A percentile compares a stretch with the other conserved stretches of the same genome.
phyloP scores from a whole-genome alignment of 2,113 vertebrate genomes.

The Platysteira castanea region DNA sequence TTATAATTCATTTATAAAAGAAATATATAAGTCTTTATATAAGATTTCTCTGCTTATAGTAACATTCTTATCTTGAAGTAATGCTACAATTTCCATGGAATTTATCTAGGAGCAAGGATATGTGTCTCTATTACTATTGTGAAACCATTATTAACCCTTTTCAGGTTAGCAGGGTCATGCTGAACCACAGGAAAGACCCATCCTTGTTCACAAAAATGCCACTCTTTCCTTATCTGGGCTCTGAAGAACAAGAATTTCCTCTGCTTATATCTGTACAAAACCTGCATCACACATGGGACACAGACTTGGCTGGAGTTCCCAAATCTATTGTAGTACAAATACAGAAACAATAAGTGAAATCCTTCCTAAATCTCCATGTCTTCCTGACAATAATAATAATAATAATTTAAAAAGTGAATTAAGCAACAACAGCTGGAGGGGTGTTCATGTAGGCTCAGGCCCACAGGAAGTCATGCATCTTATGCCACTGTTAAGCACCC shows the following conservation, averaged over 20 bases:
- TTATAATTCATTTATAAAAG: neutral
- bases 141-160: neutral
- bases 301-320: neutral
- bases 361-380: neutral
- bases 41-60: neutral
- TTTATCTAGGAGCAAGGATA: neutral
- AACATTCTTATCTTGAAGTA: neutral
- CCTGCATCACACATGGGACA: neutral
- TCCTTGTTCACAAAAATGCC: neutral
- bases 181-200: neutral
- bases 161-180: neutral
- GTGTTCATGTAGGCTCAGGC: neutral
- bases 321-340: neutral
- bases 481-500: neutral
- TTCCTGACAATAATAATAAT: neutral
- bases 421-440: neutral
- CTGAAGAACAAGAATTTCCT: neutral
- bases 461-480: neutral
- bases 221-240: neutral
- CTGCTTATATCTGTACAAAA: neutral
- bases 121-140: neutral
- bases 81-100: neutral
- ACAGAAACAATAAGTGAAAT: neutral
- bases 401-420: neutral
- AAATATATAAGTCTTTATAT: neutral